phyloP scores from a whole-genome alignment of 2,888 invertebrate species.

The Hypselothyrea guttata region DNA sequence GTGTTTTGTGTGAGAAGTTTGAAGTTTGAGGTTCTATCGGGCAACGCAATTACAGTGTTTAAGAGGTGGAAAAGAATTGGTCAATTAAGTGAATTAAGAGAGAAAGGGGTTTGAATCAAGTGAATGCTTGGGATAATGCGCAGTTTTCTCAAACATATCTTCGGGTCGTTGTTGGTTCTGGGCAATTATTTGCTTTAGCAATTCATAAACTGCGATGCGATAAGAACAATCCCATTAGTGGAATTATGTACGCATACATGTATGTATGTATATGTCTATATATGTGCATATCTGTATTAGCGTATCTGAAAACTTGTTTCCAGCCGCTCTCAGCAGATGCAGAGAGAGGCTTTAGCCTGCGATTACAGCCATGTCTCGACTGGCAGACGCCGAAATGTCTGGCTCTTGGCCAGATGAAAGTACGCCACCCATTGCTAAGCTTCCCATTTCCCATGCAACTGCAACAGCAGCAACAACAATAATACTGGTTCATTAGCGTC shows the following conservation, averaged over 20 bases:
- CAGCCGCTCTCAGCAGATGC: conserved; percentile 13
- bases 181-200: conserved; percentile 4
- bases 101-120: neutral
- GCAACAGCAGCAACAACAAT: conserved; percentile 17
- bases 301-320: conserved; percentile 29
- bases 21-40: conserved; percentile 6
- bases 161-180: neutral
- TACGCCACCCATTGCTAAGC: conserved; percentile 46
- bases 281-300: too few species aligned
- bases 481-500: conserved; percentile 56
- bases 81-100: conserved; percentile 3
- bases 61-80: neutral
- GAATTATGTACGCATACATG: conserved; percentile 1
- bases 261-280: too few species aligned
- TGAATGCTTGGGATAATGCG: neutral
- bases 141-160: neutral
- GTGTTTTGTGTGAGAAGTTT: neutral
- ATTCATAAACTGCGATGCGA: conserved; percentile 9
- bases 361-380: conserved; percentile 30
- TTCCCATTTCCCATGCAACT: conserved; percentile 55
- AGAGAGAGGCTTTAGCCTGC: conserved; percentile 20
- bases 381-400: conserved; percentile 51
- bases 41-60: conserved; percentile 11
- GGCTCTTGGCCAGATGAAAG: conserved; percentile 47
- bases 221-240: conserved; percentile 29